A percentile compares a stretch with the other conserved stretches of the same genome.
Conservation (phyloP, 2,888 invertebrate species). For the Salticus scenicus region DNA sequence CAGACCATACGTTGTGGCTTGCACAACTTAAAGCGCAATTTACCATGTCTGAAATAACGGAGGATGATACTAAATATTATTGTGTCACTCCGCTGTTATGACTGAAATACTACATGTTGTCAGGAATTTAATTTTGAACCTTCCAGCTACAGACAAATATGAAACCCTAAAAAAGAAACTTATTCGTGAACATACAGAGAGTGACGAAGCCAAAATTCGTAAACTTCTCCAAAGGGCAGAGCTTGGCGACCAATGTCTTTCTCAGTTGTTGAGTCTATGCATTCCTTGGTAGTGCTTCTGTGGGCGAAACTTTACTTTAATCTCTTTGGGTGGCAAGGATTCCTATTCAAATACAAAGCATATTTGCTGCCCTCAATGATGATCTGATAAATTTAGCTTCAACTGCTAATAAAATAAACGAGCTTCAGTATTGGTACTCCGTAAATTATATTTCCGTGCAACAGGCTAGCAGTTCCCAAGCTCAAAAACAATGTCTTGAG, state of each 20-base stretch:
- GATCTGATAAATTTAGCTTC: not conserved
- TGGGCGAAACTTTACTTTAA: not conserved
- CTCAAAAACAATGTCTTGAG: not conserved
- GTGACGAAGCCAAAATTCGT: not conserved
- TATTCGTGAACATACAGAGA: not conserved
- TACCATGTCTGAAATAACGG: no score
- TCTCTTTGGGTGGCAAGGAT: not conserved
- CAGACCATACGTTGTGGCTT: conserved; percentile 1
- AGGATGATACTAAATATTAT: conserved; percentile 2
- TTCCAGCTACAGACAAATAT: not conserved
- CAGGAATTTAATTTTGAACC: not conserved
- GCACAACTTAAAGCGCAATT: not conserved
- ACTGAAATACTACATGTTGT: not conserved
- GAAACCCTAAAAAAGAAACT: not conserved
- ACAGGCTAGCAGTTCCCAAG: no score
- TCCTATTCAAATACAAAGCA: no score
- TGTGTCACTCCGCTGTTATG: not conserved
- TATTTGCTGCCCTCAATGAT: no score
- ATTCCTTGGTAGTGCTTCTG: not conserved
- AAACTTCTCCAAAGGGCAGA: not conserved
- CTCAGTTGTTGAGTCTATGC: not conserved
- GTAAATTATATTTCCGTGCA: not conserved
- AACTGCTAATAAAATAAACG: not conserved
- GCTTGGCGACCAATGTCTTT: conserved; percentile 2
- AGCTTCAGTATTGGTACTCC: no score